These are phyloP conservation scores for Galeopsomyia nigrocyanea DNA, from an alignment of 2,888 invertebrate species.

Conservation along the genomic window DNA sequence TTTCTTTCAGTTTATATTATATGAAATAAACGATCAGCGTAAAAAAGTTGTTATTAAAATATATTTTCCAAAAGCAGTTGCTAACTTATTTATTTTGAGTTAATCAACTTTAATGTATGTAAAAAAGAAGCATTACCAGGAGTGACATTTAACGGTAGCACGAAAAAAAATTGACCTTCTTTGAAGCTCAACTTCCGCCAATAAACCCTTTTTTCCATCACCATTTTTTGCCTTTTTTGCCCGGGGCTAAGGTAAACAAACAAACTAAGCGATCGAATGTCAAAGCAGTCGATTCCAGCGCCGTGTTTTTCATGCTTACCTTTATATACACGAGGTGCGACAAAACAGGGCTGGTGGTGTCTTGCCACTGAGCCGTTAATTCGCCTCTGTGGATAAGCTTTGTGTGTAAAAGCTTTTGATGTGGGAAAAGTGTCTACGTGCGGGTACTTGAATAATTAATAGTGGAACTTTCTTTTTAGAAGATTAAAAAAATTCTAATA, in stretches of 20 bases:
- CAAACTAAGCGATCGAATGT: conserved; percentile 54
- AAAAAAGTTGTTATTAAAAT: too few species aligned
- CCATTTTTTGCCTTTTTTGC: neutral
- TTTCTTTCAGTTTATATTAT: too few species aligned
- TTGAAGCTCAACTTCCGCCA: neutral
- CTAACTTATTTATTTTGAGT: too few species aligned
- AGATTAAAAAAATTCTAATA: neutral
- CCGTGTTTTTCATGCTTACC: conserved; percentile 10
- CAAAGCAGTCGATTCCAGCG: conserved; percentile 52
- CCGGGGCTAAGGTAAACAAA: conserved; percentile 31
- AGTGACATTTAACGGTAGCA: too few species aligned
- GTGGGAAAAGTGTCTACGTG: conserved; percentile 8
- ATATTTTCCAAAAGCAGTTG: too few species aligned
- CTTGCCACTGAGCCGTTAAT: conserved; percentile 19
- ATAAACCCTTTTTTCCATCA: neutral
- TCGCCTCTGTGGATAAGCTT: conserved; percentile 7
- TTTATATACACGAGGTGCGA: conserved; percentile 3
- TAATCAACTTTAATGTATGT: too few species aligned
- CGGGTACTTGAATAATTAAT: conserved; percentile 20
- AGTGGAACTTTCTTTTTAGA: conserved; percentile 14
- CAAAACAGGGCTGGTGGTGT: conserved; percentile 15
- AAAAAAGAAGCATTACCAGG: too few species aligned
- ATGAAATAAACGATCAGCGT: too few species aligned
- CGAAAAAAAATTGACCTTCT: too few species aligned
- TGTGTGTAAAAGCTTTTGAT: conserved; percentile 11